Base-by-base conservation (phyloP, 2,888 invertebrate species). In the Idaea dimidiata region DNA sequence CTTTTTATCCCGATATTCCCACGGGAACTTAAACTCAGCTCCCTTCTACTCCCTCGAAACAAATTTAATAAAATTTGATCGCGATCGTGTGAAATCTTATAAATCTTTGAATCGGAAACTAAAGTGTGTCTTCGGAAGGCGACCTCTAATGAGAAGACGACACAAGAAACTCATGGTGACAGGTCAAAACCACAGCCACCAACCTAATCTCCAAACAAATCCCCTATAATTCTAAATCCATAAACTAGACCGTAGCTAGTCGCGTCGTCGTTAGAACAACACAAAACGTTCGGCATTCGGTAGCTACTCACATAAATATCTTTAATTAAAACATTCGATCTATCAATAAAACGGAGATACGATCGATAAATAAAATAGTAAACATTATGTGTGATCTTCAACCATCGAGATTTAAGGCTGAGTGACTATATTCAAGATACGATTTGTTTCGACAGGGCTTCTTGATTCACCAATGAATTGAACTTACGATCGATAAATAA, bases 391-490 rank as follows among this genome's bases (percentile, higher is more conserved):
- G 43, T 43, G 43, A 43, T 43, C 43, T 7, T 10, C 43, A 43
- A 33, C 33, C 33, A 6, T 7, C 3, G 5, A 10, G 8, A 78
- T 78, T 74, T 76, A 74, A 74, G 73, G 33, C 33, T 33, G 14
- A 10, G 8, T 14, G 43, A 3, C 43, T 14, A 14, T 43, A 8
- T 8, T 43, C 43, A 43, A 43, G 10, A 43, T 43, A 14, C 14
- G 43, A 43, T 43, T 14, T 10, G 43, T 14, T n/a, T n/a, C n/a
- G n/a, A n/a, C n/a, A n/a, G n/a, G n/a, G n/a, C n/a, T n/a, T n/a
- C n/a, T n/a, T n/a, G 43, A 43, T 43, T 10, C 14, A 14, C 10
- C 10, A 43, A 43, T 43, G 10, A 43, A 43, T 43, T 10, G 6
- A 24, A 43, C 10, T 10, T 8, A 43, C 43, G 43, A 43, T 43